Conservation (phyloP, 2,888 invertebrate species). For the Serripes groenlandicus region DNA sequence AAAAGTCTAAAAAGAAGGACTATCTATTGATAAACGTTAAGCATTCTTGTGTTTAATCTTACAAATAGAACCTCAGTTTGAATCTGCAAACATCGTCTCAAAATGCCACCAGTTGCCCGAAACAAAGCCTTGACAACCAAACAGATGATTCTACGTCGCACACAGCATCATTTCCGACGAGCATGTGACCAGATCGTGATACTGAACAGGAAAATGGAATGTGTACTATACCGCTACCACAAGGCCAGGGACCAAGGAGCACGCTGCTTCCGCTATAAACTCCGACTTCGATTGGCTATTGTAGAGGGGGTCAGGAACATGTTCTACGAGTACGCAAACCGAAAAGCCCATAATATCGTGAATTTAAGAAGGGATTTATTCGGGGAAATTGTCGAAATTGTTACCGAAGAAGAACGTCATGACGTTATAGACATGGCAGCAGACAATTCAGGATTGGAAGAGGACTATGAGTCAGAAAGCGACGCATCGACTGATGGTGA, state of each 20-base stretch:
- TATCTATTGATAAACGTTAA: too few species aligned
- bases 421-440: slow-evolving; percentile 13
- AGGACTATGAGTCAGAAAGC: slow-evolving; percentile 10
- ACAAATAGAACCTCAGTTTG: too few species aligned
- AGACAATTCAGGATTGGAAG: slow-evolving; percentile 31
- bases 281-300: slow-evolving; percentile 63
- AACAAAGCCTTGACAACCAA: slow-evolving; percentile 40
- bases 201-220: slow-evolving; percentile 56
- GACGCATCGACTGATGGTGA: slow-evolving; percentile 14
- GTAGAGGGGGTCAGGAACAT: slow-evolving; percentile 65
- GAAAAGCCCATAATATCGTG: slow-evolving; percentile 59
- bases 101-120: slow-evolving; percentile 21
- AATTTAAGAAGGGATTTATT: slow-evolving; percentile 57
- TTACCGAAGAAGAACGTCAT: slow-evolving; percentile 34
- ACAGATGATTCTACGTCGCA: slow-evolving; percentile 37
- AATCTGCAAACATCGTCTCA: too few species aligned
- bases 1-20: too few species aligned
- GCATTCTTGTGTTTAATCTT: too few species aligned
- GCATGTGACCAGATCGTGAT: slow-evolving; percentile 66
- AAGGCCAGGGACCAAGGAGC: slow-evolving; percentile 37
- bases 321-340: slow-evolving; percentile 67
- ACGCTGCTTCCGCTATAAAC: slow-evolving; percentile 65
- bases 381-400: slow-evolving; percentile 63
- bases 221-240: slow-evolving; percentile 53
- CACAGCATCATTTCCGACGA: slow-evolving; percentile 54